Conservation (phyloP, 2,113 vertebrate genomes). For the Turnix velox region DNA sequence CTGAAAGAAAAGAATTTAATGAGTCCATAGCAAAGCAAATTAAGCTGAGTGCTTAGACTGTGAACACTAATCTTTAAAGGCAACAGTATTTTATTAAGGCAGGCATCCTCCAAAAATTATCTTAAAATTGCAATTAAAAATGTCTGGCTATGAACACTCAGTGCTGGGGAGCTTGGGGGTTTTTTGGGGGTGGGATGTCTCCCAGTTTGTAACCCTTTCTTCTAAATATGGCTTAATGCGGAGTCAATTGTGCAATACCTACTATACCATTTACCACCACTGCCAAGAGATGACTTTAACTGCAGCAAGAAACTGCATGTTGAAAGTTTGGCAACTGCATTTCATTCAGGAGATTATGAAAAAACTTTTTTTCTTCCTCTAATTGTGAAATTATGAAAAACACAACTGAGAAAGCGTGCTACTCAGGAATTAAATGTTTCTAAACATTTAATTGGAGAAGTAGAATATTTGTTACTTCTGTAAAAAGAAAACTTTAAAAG, state of each 20-base stretch:
- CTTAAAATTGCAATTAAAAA: not conserved
- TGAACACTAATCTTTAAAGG: slow-evolving; percentile 65
- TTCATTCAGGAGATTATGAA: slow-evolving; percentile 5
- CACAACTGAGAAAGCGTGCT: not conserved
- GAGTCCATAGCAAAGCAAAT: slow-evolving; percentile 75
- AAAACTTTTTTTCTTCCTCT: not conserved
- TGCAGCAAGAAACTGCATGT: slow-evolving; percentile 49
- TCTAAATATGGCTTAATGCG: not conserved
- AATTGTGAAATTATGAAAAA: not conserved
- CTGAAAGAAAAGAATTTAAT: slow-evolving; percentile 72
- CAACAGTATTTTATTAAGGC: slow-evolving; percentile 57
- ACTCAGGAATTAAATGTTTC: not conserved
- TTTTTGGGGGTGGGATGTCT: not conserved
- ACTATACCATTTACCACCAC: not conserved
- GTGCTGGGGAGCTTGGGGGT: rapidly evolving
- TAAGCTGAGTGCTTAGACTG: slow-evolving; percentile 64
- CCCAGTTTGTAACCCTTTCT: not conserved
- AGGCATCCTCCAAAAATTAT: slow-evolving; percentile 16
- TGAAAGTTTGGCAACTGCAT: not conserved
- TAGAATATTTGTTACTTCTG: not conserved
- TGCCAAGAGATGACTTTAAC: slow-evolving; percentile 37
- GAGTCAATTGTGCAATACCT: not conserved
- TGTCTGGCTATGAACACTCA: not conserved
- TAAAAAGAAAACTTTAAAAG: not conserved
- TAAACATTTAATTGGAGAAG: not conserved